Evolutionary conservation across 2,888 invertebrate species (phyloP).

Genomic region (Nomada ferruginata): DNA sequence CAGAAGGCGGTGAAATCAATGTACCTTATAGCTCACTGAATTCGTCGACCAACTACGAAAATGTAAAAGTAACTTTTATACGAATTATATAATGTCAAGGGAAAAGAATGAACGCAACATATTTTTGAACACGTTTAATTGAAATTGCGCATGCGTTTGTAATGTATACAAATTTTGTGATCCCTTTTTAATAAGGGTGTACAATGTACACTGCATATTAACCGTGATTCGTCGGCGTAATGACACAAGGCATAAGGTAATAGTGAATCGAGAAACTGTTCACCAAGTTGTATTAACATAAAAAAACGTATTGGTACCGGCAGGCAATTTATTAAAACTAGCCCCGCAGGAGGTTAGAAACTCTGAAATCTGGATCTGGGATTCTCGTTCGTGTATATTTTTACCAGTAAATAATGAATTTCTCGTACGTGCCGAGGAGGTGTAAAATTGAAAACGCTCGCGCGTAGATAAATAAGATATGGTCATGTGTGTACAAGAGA

Average conservation of each 20-base stretch:
- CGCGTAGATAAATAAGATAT: not conserved
- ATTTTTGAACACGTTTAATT: conserved; percentile 35
- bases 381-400: not conserved
- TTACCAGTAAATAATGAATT: not conserved
- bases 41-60: not conserved
- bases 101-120: not conserved
- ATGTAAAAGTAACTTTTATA: not conserved
- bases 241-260: not conserved
- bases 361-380: not conserved
- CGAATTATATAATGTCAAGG: not conserved
- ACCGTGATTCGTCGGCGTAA: not conserved
- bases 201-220: not conserved
- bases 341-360: conserved; percentile 43
- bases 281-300: not conserved
- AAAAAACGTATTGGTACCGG: not conserved
- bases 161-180: conserved; percentile 1
- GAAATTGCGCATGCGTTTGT: conserved; percentile 25
- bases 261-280: not conserved
- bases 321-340: not conserved
- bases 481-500: not conserved
- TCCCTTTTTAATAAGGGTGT: not conserved
- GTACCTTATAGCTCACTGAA: not conserved
- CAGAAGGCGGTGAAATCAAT: not conserved
- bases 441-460: not conserved
- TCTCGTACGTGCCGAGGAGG: not conserved